A percentile compares a stretch with the other conserved stretches of the same genome.
phyloP scores from a whole-genome alignment of 2,797 vertebrate species.

The Melanotaenia nigrans region DNA sequence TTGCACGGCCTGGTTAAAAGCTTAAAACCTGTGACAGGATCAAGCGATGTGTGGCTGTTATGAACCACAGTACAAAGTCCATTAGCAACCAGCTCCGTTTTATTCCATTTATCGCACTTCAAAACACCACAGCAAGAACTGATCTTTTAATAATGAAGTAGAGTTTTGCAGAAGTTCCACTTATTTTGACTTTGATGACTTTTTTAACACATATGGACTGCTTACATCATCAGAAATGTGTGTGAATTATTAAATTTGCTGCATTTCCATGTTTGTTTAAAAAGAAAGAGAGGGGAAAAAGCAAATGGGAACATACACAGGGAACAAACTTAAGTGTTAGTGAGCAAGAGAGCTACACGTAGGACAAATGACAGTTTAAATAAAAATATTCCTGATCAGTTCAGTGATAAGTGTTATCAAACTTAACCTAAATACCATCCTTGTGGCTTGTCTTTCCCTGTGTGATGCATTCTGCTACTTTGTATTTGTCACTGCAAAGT shows the following conservation, averaged over 20 bases:
- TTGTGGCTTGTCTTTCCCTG: not conserved
- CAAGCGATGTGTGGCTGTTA: conserved; percentile 47
- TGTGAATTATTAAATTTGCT: conserved; percentile 38
- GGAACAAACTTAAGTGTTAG: conserved; percentile 19
- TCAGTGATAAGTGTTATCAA: not conserved
- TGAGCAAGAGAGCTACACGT: not conserved
- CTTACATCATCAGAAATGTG: conserved; percentile 37
- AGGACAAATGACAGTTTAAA: not conserved
- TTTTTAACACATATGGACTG: conserved; percentile 41
- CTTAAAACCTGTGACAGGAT: conserved; percentile 57
- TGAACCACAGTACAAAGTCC: conserved; percentile 55
- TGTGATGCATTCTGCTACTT: not conserved
- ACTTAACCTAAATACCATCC: too few relatives aligned
- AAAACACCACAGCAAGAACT: conserved; percentile 50
- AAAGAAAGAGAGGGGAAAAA: not conserved
- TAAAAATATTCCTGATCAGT: not conserved
- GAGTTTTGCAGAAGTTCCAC: conserved; percentile 31
- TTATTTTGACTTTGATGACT: conserved; percentile 42
- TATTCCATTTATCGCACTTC: conserved; percentile 90
- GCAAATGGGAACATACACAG: conserved; percentile 19
- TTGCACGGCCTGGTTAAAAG: conserved; percentile 58
- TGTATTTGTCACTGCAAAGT: not conserved
- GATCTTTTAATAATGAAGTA: conserved; percentile 54
- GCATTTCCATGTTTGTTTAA: conserved; percentile 36
- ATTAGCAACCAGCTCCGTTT: conserved; percentile 88